Conservation (phyloP, 2,113 vertebrate genomes). For the Pseudopodoces humilis region DNA sequence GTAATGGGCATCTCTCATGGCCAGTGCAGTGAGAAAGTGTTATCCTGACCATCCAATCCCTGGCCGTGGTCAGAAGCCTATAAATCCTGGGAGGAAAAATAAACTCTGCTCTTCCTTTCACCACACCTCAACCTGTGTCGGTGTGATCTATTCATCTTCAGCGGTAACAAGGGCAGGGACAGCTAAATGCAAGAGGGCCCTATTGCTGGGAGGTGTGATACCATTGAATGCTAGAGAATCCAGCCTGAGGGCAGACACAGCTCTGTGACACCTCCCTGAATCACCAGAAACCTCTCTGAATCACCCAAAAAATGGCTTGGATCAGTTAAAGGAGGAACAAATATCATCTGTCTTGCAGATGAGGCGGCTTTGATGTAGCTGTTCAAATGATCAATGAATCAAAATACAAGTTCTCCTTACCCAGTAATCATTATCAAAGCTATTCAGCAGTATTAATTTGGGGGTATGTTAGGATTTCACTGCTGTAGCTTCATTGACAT, state of each 20-base stretch:
- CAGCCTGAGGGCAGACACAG: neutral
- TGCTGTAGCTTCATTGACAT: neutral
- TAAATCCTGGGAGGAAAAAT: too few species aligned
- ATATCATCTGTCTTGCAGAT: neutral
- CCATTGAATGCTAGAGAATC: neutral
- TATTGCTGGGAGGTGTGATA: neutral
- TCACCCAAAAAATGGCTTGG: neutral
- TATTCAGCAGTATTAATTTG: neutral
- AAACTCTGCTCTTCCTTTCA: too few species aligned
- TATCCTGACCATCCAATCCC: too few species aligned
- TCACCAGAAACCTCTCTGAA: neutral
- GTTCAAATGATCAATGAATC: neutral
- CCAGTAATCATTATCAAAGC: neutral
- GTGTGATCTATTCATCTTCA: too few species aligned
- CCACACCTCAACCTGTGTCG: too few species aligned
- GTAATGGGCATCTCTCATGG: too few species aligned
- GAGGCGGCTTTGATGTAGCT: neutral
- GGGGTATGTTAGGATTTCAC: neutral
- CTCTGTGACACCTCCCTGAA: neutral
- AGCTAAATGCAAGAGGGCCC: neutral
- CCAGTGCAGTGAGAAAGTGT: too few species aligned
- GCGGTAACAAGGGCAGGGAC: too few species aligned
- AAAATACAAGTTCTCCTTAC: neutral
- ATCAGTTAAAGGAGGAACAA: neutral
- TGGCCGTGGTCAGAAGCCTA: too few species aligned